Base-by-base conservation (phyloP, 2,888 invertebrate species). In the Sphaerophoria rueppellii region DNA sequence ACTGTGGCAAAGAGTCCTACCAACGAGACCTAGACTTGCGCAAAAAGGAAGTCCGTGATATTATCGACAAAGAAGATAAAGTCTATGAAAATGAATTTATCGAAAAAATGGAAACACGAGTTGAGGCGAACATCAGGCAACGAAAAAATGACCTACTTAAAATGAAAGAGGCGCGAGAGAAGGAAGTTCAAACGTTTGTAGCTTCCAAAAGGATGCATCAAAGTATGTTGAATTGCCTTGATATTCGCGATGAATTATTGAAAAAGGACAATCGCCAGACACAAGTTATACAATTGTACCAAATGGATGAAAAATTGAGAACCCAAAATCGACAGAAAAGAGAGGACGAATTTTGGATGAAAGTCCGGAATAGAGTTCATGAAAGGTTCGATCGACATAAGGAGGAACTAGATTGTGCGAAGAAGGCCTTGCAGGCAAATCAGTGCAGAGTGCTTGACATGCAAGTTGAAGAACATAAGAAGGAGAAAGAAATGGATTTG, bases 211-310 rank as follows among this genome's bases (percentile, higher is more conserved):
- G 88, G 11, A 71, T 89, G 14, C 90, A 91, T 46, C 90, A 90
- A 71, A 87, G 89, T n/a, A 90, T 91, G 89, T 73, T 87, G n/a
- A 89, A 89, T 72, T 91, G 91, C 73, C 88, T 90, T 70, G 90
- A 90, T 70, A 88, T 91, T 46, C 90, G 91, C 12, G 89, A 90
- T 52, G 89, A 89, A 0, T 57, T 91, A 80, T 88, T 90, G 1
- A 87, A 78, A 43, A 88, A 89, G 69, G 89, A 90, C 71, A 74
- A 88, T 35, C 82, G 76, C 12, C 88, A 90, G 14, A 88, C 88
- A 0, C 89, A 89, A 50, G 72, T 88, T 12, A 88, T 89, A 12
- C 90, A 89, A 65, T 87, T 89, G 74, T 89, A 90, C 61, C 91
- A 91, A 75, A 91, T 91, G 35, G 80, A 87, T 11, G 90, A 91